Evolutionary conservation across 2,113 vertebrate genomes (phyloP), one percentile per base, ranked within the genome.

Genomic region (Cebidichthys violaceus): DNA sequence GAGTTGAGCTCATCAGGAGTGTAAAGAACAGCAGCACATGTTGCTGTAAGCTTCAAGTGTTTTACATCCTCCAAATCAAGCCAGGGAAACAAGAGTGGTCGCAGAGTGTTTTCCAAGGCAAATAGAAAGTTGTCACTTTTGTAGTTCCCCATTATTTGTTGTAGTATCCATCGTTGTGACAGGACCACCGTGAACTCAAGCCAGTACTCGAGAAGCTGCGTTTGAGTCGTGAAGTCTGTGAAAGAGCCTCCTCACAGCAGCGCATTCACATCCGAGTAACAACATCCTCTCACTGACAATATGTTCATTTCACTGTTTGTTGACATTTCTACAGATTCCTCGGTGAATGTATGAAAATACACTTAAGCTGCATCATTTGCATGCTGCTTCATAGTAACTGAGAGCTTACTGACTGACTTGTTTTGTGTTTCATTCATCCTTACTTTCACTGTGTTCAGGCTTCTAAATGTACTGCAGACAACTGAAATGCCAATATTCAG

Each of bases 291-390:
- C 41, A 73, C 31, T 17, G 54, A 70, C 64, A 39, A 77, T 72
- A 68, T 35, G 54, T 37, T 68, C 45, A 69, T 17, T 37, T 2
- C 17, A 65, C 27, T 47, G 69, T 81, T 88, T 65, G 47, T 59
- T 50, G 5, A 1, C 41, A 41, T 59, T 29, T 29, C 33, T 22
- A 27, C 47, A 55, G 31, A 62, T 39, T 75, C 22, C 31, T 64
- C 22, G 39, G 29, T 15, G 17, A 10, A 66, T 50, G 70, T 22
- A 47, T 54, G 22, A 47, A 57, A 70, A 75, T 14, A 68, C 22
- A 54, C 20, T 54, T 14, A 4, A 13, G 7, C 18, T 29, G 50
- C 60, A 45, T 66, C 29, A 10, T 5, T 71, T 29, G 33, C 33
- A 33, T 33, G 33, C 57, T 13, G 29, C 60, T 61, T 67, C 22